Evolutionary conservation across 2,797 vertebrate species (phyloP), one percentile per base, ranked within the genome.

Genomic region (Paguma larvata): DNA sequence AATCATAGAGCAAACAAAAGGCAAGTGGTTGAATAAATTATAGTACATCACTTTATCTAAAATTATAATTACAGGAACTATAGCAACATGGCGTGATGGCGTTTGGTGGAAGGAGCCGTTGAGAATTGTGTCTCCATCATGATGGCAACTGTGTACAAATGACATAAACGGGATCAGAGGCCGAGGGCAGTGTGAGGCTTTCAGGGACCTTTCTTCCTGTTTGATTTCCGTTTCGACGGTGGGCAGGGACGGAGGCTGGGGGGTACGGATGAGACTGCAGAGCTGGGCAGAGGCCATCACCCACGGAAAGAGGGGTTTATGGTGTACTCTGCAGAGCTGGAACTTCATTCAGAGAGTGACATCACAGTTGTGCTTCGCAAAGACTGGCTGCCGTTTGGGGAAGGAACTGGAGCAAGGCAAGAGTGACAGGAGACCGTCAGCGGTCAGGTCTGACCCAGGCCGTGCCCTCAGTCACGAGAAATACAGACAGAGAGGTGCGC

Each of bases 271-370:
- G 65, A 38, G 23, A 56, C 46, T 32, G n/a, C 30, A 46, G 30
- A 72, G 30, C n/a, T 34, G 82, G 56, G 8, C 89, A 82, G 88
- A 95, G 95, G 70, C 63, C 48, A 23, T 79, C 51, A 1, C 1
- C 72, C 44, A 2, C 2, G 15, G 46, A 86, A 63, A 77, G 32
- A 72, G 68, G 38, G 73, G 16, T 77, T 75, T 53, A 38, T 84
- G 73, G 90, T 86, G 94, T 89, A 4, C 70, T 34, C 32, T 63
- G 59, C 11, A 2, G 19, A 93, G 19, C 89, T 63, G 93, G 85
- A 84, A 62, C 80, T 75, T 95, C 83, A 86, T 68, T 85, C 85
- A 90, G 80, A 86, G 93, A 85, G 62, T 72, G 63, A 75, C 32
- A 41, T 59, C 53, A 82, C 51, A 90, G 79, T 67, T 84, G 93